Conservation (phyloP, 2,797 vertebrate genomes). For the Danio choprae region DNA sequence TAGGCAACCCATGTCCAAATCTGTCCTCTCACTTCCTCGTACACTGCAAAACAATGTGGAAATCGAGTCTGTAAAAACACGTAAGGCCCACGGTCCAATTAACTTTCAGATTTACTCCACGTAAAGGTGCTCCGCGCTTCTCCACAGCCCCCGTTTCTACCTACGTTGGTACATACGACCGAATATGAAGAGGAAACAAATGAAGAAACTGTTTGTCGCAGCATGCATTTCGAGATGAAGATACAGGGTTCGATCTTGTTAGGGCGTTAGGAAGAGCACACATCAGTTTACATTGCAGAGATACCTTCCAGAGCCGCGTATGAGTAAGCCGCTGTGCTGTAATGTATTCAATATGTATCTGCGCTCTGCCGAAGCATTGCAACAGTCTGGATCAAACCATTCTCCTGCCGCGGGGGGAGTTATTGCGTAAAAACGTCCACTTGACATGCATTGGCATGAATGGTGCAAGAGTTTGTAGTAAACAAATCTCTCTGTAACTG, state of each 20-base stretch:
- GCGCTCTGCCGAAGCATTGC: conserved; percentile 68
- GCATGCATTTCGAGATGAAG: conserved; percentile 49
- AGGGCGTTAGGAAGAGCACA: background rate
- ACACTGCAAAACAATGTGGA: conserved; percentile 30
- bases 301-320: background rate
- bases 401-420: background rate
- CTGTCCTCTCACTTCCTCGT: conserved; percentile 22
- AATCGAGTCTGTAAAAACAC: background rate
- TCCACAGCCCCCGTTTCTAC: conserved; percentile 64
- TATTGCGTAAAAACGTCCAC: conserved; percentile 18
- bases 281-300: background rate
- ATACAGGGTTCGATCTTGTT: background rate
- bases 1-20: conserved; percentile 57
- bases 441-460: background rate
- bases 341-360: conserved; percentile 62
- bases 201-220: background rate
- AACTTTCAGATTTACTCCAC: conserved; percentile 65
- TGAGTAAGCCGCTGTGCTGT: conserved; percentile 10
- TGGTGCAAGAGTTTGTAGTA: background rate
- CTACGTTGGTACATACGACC: conserved; percentile 57
- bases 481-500: background rate
- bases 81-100: conserved; percentile 42
- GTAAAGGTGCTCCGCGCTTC: conserved; percentile 62
- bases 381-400: conserved; percentile 76
- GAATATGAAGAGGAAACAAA: conserved; percentile 39